phyloP scores from a whole-genome alignment of 2,888 invertebrate genomes.

The Synanthedon andrenaeformis region DNA sequence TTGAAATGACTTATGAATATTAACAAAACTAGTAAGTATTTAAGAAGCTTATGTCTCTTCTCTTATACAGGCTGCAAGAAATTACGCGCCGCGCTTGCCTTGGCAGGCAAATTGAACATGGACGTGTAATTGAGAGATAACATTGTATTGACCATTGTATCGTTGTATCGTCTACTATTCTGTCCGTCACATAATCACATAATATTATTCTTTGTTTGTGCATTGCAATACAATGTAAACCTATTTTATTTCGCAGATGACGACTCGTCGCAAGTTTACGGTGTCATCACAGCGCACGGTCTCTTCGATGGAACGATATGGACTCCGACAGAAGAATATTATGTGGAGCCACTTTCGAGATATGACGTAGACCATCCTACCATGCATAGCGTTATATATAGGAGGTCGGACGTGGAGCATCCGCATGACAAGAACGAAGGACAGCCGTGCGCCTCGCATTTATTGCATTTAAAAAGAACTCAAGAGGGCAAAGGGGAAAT shows the following conservation, averaged over 20 bases:
- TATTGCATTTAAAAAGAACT: constrained; percentile 63
- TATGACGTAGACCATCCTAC: constrained; percentile 69
- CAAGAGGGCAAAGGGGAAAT: constrained; percentile 44
- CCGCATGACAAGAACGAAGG: constrained; percentile 42
- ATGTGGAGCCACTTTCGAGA: constrained; percentile 83
- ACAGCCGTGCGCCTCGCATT: constrained; percentile 72
- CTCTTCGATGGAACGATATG: constrained; percentile 90
- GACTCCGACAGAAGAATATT: constrained; percentile 82
- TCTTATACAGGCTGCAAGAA: no score
- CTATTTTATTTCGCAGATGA: constrained; percentile 74
- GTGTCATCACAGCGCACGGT: constrained; percentile 87
- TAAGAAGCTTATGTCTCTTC: no score
- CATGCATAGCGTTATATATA: constrained; percentile 88
- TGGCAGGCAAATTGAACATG: no score
- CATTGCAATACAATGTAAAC: no score
- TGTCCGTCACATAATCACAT: background rate
- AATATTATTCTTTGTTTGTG: no score
- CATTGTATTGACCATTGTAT: no score
- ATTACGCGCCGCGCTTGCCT: no score
- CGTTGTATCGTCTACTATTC: no score
- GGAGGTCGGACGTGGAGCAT: constrained; percentile 79
- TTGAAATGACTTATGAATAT: no score
- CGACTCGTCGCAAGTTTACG: constrained; percentile 84
- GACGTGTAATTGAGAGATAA: no score
- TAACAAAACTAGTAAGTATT: no score